Percentiles rank a stretch among this genome's conserved stretches.
Conservation (phyloP, 1,140 invertebrate genomes). For the Proctacanthus coquilletti region DNA sequence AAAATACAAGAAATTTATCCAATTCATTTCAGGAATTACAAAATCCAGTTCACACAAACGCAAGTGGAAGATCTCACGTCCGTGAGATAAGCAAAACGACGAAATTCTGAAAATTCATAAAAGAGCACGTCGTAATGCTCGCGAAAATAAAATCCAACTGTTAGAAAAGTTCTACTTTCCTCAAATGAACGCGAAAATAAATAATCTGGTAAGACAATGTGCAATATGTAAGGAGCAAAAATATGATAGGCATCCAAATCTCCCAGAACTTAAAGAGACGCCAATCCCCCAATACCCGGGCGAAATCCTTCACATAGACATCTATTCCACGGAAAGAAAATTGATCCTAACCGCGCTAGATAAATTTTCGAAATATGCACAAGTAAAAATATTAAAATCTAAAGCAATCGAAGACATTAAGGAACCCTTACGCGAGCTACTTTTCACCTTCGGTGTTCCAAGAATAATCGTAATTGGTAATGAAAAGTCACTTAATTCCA, state of each 20-base stretch:
- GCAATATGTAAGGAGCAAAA: constrained; percentile 5
- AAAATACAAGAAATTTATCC: constrained; percentile 7
- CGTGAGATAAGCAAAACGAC: constrained; percentile 3
- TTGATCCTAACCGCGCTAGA: constrained; percentile 8
- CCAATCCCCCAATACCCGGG: constrained; percentile 7
- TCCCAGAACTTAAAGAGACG: constrained; percentile 2
- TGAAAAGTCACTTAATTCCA: constrained; percentile 8
- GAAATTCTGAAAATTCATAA: constrained; percentile 4
- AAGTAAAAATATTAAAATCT: constrained; percentile 8
- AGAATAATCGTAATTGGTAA: constrained; percentile 6
- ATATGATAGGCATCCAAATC: constrained; percentile 6
- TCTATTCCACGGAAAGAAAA: constrained; percentile 2
- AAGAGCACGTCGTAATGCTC: constrained; percentile 5
- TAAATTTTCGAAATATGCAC: constrained; percentile 10
- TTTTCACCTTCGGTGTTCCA: constrained; percentile 7
- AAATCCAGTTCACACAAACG: constrained; percentile 6
- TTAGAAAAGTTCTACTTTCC: constrained; percentile 6
- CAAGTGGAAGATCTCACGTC: not conserved
- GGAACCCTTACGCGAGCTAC: constrained; percentile 5
- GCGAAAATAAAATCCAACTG: constrained; percentile 7
- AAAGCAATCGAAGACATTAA: constrained; percentile 8
- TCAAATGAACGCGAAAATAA: constrained; percentile 2
- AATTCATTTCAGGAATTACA: constrained; percentile 6
- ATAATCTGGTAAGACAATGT: constrained; percentile 3
- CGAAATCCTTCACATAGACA: constrained; percentile 6